Base-by-base conservation (phyloP, 2,888 invertebrate genomes). In the Chironomus tentans region DNA sequence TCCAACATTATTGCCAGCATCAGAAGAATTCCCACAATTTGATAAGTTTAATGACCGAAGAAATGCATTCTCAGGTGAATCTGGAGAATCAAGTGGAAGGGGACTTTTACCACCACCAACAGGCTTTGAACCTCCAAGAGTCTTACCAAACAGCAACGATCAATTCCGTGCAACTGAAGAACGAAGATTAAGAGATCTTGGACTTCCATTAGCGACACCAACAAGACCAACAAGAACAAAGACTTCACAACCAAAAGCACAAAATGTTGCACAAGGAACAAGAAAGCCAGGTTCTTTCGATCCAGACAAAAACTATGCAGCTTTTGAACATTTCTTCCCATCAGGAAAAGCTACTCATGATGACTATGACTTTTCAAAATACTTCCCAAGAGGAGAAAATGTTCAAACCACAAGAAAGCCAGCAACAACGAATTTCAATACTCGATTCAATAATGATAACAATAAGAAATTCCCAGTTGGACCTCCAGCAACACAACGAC, bases 171-270 rank as follows among this genome's bases (percentile, higher is more conserved):
- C 21, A 18, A 22, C 5, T 22, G 74, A 74, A 68, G 47, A 74
- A 22, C 5, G 22, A 24, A 10, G 74, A 4, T 38, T 74, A 5
- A 62, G 47, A 47, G 13, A 65, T 56, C 10, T 62, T 4, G 65
- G 56, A 22, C 15, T 78, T 82, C 83, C 2, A 80, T 81, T 15
- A 83, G 83, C 78, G 85, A 85, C 4, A 82, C 85, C 0, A 85
- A 85, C 83, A 82, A 85, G 0, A 82, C 81, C 80, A 81, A 86
- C 85, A 84, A 12, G 81, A 81, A 85, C 0, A 85, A 86, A 80
- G 85, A 85, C 48, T n/a, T 15, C 62, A 70, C 85, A 85, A 0
- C 81, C 83, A 76, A 81, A 81, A 0, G 81, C 82, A 71, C 81
- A 78, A 80, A 82, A 56, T n/a, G 28, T 18, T n/a, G 10, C n/a